Base-by-base conservation (phyloP, 2,888 invertebrate genomes). In the Fissipunctia ypsillon region DNA sequence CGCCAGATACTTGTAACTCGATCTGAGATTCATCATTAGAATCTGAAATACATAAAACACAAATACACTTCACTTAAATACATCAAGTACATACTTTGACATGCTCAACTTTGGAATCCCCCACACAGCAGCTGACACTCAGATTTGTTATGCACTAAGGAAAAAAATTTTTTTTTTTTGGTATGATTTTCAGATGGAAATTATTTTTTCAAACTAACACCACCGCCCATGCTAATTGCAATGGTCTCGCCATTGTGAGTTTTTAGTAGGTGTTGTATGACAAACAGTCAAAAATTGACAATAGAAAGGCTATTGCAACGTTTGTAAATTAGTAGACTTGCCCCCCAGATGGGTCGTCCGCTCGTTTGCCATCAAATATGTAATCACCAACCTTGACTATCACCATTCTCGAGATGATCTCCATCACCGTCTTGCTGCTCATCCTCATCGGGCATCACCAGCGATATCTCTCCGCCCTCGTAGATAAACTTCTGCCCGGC, bases 11-110 rank as follows among this genome's bases (percentile, higher is more conserved):
- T 86, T 95, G 95, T 1, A 96, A 63, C 73, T 96, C 96, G 28
- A 96, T 95, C 63, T 95, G 95, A 0, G 95, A 91, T 5, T 94
- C 96, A 0, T 95, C 95, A 60, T 95, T 95, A 0, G 95, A 95
- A 87, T 96, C 95, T 96, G 86, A 12, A 76, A 72, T 16, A 54
- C 16, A 43, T 25, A 22, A 54, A 54, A 52, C 12, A 50, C 50
- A n/a, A n/a, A 50, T 25, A 25, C 25, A 25, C 52, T n/a, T 50
- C 50, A 50, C n/a, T 50, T n/a, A 48, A 48, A 48, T 48, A 48
- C 10, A 48, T 48, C 48, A 48, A 48, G 10, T 48, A 48, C n/a
- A 48, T 22, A n/a, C n/a, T n/a, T n/a, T n/a, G n/a, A n/a, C n/a
- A n/a, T n/a, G n/a, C n/a, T n/a, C n/a, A n/a, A n/a, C n/a, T n/a